phyloP scores from a whole-genome alignment of 2,888 invertebrate genomes.

The Hemithea aestivaria region DNA sequence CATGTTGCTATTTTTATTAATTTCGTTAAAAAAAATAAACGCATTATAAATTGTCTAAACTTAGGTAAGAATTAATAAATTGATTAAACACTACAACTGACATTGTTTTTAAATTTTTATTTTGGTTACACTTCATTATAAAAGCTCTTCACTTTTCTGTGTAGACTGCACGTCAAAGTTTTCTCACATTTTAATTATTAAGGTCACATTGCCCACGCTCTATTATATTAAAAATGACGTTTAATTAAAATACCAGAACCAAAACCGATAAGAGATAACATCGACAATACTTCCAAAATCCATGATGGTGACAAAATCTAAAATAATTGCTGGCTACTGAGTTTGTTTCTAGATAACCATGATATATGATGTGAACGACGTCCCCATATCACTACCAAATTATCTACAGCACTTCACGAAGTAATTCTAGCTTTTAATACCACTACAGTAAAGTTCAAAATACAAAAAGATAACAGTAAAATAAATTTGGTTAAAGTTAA shows the following conservation, averaged over 20 bases:
- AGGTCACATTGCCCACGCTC: no score
- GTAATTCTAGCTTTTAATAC: constrained; percentile 1
- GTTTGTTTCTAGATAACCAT: constrained; percentile 47
- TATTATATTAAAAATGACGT: not conserved
- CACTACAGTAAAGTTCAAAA: constrained; percentile 12
- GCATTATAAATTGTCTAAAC: no score
- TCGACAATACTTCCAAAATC: constrained; percentile 32
- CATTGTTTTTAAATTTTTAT: no score
- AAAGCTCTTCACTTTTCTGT: no score
- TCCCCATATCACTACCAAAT: constrained; percentile 25
- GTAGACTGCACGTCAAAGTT: no score
- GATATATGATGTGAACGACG: constrained; percentile 47
- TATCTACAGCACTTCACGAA: constrained; percentile 22
- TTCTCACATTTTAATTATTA: no score
- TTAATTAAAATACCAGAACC: constrained; percentile 18
- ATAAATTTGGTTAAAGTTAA: constrained; percentile 12
- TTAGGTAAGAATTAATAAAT: no score
- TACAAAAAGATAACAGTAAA: not conserved
- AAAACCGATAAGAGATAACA: constrained; percentile 24
- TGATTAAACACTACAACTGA: no score
- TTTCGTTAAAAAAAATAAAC: no score
- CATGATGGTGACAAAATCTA: constrained; percentile 43
- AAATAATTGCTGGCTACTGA: constrained; percentile 52
- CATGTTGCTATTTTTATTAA: no score
- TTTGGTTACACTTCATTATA: no score